Base-by-base conservation (phyloP, 1,140 invertebrate genomes). In the Drosophila sturtevanti region DNA sequence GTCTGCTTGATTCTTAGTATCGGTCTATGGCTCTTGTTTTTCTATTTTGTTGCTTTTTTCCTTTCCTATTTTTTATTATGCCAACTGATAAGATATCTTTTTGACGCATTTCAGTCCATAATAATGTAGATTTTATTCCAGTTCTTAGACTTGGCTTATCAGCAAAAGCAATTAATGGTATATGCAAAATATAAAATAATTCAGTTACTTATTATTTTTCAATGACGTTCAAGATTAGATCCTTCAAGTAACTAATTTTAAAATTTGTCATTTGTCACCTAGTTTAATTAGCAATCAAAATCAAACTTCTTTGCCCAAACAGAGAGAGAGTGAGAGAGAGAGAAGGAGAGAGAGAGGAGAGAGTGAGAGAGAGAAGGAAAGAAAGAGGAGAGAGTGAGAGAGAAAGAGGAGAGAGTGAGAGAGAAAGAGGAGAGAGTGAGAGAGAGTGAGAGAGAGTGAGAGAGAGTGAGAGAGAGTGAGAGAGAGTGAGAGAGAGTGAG, bases 121-220 rank as follows among this genome's bases (percentile, higher is more conserved):
- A 48, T 48, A 48, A 48, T 48, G 41, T 48, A 21, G 3, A 48
- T 48, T 48, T 48, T 48, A 48, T 48, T 48, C 16, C 22, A 16
- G 10, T 68, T 38, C 51, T 31, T 68, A 59, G 64, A 16, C 44
- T 77, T 68, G 58, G 37, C 61, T 73, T 77, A 77, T 73, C 74
- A 72, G 21, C 22, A 35, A 34, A 18, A 6, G 9, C 3, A 35
- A 55, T 10, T 34, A 63, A 70, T 71, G 37, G 35, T 68, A 77
- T 77, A 71, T 59, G 67, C 67, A 68, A 73, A 68, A 63, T 72
- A 41, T 24, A 62, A 41, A 65, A 54, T 56, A 68, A 51, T 24
- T 77, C 64, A 77, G 70, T 65, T 65, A 56, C 58, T 48, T 68
- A 52, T 56, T 55, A 6, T 31, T 31, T 31, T 4, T 1, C 51